Conservation (phyloP, 2,888 invertebrate species). For the Mamestra brassicae region DNA sequence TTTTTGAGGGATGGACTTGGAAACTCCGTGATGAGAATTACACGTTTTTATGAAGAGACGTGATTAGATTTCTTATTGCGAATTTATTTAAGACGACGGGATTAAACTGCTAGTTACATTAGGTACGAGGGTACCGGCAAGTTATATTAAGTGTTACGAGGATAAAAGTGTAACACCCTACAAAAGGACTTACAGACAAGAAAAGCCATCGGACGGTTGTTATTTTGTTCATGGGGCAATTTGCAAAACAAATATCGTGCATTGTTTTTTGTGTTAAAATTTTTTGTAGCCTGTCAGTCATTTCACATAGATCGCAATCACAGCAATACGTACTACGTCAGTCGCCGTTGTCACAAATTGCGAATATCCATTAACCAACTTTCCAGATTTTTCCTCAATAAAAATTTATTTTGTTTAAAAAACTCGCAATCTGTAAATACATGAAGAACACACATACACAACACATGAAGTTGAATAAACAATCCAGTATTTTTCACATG, state of each 20-base stretch:
- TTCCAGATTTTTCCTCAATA: slow-evolving; percentile 32
- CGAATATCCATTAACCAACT: slow-evolving; percentile 50
- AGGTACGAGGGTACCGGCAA: background rate
- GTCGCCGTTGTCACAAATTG: slow-evolving; percentile 47
- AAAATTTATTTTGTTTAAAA: slow-evolving; percentile 42
- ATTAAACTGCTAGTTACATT: slow-evolving; percentile 34
- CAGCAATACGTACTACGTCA: slow-evolving; percentile 30
- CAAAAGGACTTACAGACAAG: background rate
- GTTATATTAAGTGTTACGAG: background rate
- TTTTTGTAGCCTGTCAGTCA: slow-evolving; percentile 20
- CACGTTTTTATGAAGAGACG: slow-evolving; percentile 61
- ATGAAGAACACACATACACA: too few species aligned
- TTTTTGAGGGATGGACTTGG: slow-evolving; percentile 63
- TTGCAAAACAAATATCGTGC: slow-evolving; percentile 1
- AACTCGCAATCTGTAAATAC: slow-evolving; percentile 45
- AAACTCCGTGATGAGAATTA: slow-evolving; percentile 66
- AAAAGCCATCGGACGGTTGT: background rate
- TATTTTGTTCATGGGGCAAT: background rate
- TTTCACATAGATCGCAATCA: slow-evolving; percentile 47
- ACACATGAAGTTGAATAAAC: slow-evolving; percentile 54
- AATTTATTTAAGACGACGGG: slow-evolving; percentile 49
- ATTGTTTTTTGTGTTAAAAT: slow-evolving; percentile 3
- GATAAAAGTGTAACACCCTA: background rate
- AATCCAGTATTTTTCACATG: slow-evolving; percentile 54
- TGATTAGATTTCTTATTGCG: slow-evolving; percentile 60